These are phyloP conservation scores for Psittacara wagleri DNA, from an alignment of 2,113 vertebrate genomes.

Conservation along the genomic window DNA sequence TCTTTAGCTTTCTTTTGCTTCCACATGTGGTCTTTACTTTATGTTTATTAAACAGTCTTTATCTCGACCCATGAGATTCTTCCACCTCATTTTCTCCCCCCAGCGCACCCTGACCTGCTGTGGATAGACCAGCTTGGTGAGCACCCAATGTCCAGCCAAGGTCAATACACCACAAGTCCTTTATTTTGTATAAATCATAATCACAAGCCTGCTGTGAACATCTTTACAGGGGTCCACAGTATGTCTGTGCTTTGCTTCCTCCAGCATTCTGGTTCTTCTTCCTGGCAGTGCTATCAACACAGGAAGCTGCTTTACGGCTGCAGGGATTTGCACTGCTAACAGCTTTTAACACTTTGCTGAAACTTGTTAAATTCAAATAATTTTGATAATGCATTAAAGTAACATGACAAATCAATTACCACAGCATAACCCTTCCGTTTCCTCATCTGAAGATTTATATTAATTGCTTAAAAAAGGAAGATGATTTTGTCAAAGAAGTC, in stretches of 20 bases:
- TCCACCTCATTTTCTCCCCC: not conserved
- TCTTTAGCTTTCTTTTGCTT: not conserved
- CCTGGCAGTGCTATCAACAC: conserved; percentile 10
- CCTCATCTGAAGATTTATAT: conserved; percentile 14
- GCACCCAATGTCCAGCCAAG: not conserved
- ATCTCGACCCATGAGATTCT: not conserved
- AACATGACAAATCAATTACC: conserved; percentile 49
- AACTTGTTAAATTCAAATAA: conserved; percentile 52
- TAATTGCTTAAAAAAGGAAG: not conserved
- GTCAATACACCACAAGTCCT: not conserved
- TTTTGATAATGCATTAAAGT: conserved; percentile 38
- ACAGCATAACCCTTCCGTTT: not conserved
- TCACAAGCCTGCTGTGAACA: not conserved
- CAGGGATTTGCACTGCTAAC: conserved; percentile 1
- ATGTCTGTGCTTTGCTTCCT: conserved; percentile 6
- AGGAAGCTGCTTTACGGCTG: not conserved
- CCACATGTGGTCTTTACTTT: not conserved
- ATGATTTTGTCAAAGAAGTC: not conserved
- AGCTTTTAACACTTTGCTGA: conserved; percentile 45
- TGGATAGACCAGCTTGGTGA: not conserved
- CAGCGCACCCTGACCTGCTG: not conserved
- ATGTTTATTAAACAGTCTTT: not conserved
- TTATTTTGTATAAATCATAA: not conserved
- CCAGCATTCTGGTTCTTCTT: conserved; percentile 9
- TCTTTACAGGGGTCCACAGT: not conserved